These are phyloP conservation scores for Dilophus febrilis DNA, from an alignment of 2,888 invertebrate genomes.

Conservation along the genomic window DNA sequence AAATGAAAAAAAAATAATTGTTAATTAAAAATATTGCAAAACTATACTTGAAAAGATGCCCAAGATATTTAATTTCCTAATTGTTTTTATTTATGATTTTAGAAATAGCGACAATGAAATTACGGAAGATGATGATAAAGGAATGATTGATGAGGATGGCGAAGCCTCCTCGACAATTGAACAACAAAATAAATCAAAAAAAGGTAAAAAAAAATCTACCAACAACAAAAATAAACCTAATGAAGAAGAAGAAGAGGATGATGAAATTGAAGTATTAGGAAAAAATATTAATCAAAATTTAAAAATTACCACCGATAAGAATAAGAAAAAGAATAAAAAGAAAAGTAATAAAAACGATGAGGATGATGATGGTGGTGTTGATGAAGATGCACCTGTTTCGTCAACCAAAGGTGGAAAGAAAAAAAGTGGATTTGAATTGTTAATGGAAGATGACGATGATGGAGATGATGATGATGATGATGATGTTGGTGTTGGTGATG, in stretches of 20 bases:
- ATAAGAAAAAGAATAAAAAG: constrained; percentile 31
- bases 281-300: constrained; percentile 15
- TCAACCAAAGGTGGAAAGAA: constrained; percentile 26
- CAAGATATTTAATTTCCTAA: too few species aligned
- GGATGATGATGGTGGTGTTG: constrained; percentile 30
- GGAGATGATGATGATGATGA: constrained; percentile 29
- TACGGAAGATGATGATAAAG: constrained; percentile 25
- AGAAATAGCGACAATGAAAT: constrained; percentile 41
- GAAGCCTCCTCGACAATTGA: too few species aligned
- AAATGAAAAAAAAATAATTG: too few species aligned
- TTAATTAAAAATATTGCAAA: too few species aligned
- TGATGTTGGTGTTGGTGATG: constrained; percentile 33
- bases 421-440: constrained; percentile 46
- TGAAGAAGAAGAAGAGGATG: constrained; percentile 10
- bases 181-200: constrained; percentile 18
- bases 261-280: constrained; percentile 9
- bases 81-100: constrained; percentile 19
- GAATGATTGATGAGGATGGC: constrained; percentile 31
- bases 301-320: constrained; percentile 19
- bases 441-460: constrained; percentile 48
- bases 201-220: constrained; percentile 18
- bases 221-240: not conserved
- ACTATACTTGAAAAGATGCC: too few species aligned
- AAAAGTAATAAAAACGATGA: constrained; percentile 30
- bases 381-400: constrained; percentile 20